Evolutionary conservation across 2,113 vertebrate genomes (phyloP).

Genomic region (Brachyhypopomus gauderio): DNA sequence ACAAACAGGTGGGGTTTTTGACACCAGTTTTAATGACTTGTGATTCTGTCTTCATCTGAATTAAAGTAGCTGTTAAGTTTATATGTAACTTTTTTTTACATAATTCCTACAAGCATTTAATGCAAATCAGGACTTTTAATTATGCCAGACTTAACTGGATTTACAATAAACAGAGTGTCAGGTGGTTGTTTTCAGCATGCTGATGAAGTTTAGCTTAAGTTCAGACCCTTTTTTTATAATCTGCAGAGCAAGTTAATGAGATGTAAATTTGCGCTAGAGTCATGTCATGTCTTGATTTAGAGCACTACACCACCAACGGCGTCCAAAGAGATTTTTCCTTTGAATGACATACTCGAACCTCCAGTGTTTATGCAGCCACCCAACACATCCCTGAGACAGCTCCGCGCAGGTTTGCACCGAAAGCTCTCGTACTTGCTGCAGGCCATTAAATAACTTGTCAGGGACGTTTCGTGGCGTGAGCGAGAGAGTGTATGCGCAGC

Average conservation of each 20-base stretch:
- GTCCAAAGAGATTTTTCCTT: conserved; percentile 4
- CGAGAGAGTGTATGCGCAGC: conserved; percentile 52
- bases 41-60: conserved; percentile 5
- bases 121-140: conserved; percentile 15
- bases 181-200: neutral
- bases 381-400: neutral
- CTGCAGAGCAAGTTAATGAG: neutral
- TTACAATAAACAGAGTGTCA: neutral
- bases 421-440: conserved; percentile 5
- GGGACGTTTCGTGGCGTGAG: conserved; percentile 57
- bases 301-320: neutral
- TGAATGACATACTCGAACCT: neutral
- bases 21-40: neutral
- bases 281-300: conserved; percentile 33
- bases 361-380: neutral
- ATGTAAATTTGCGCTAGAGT: conserved; percentile 18
- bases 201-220: neutral
- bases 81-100: neutral
- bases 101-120: neutral
- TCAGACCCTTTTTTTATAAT: neutral
- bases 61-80: neutral
- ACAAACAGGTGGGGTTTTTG: neutral
- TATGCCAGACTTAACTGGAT: neutral
- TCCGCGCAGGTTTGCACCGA: conserved; percentile 6
- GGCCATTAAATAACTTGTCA: conserved; percentile 26